These are phyloP conservation scores for Scaptomyza hsui DNA, from an alignment of 1,140 invertebrate genomes.

Conservation along the genomic window DNA sequence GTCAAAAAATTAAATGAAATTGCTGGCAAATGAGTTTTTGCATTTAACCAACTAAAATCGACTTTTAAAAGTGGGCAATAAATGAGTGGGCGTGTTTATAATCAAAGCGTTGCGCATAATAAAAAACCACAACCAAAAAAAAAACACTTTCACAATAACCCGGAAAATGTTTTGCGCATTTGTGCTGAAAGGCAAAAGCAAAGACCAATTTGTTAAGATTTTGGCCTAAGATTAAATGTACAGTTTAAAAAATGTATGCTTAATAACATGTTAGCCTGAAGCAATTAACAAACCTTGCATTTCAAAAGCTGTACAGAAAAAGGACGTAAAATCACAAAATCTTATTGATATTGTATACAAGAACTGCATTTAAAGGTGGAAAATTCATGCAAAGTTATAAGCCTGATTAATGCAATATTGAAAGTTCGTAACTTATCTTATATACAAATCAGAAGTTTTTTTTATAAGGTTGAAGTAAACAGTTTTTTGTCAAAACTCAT, in stretches of 20 bases:
- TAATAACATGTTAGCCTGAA: background rate
- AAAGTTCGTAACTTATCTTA: too few relatives aligned
- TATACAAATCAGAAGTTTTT: too few relatives aligned
- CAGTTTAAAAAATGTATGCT: background rate
- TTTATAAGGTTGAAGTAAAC: too few relatives aligned
- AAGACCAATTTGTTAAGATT: conserved; percentile 1
- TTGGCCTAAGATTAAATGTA: too few relatives aligned
- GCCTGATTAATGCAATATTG: too few relatives aligned
- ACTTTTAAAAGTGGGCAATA: background rate
- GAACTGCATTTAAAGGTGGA: too few relatives aligned
- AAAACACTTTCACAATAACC: conserved; percentile 18
- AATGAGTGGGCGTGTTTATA: conserved; percentile 21
- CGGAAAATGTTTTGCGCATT: conserved; percentile 13
- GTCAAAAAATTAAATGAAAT: background rate
- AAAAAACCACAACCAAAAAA: background rate
- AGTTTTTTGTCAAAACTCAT: too few relatives aligned
- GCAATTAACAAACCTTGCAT: background rate
- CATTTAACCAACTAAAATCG: background rate
- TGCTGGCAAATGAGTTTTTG: background rate
- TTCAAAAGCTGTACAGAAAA: too few relatives aligned
- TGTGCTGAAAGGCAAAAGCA: background rate
- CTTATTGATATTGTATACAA: too few relatives aligned
- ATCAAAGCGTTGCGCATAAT: conserved; percentile 6
- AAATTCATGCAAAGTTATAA: too few relatives aligned
- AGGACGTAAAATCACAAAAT: too few relatives aligned